Evolutionary conservation across 1,140 invertebrate genomes (phyloP), one percentile per base, ranked within the genome.

Genomic region (Eubasilissa regina): DNA sequence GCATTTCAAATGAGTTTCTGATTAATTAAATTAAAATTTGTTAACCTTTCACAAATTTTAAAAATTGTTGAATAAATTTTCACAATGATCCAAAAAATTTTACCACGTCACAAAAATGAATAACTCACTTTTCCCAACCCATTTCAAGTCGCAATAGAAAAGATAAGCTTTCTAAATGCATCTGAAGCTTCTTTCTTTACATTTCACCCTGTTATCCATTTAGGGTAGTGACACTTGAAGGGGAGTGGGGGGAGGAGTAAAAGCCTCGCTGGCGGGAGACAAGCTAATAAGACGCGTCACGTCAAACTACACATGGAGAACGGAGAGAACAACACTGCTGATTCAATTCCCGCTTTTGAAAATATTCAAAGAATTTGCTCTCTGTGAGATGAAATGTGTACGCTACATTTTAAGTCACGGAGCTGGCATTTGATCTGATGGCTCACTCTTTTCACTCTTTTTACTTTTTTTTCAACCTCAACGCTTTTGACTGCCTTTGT

Each of bases 241-340:
- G 60, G 25, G 58, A 12, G 21, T 10, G 58, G 58, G 1, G 25
- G 0, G 35, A 21, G 60, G 25, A 13, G 21, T 25, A 64, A 64
- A 64, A 64, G 60, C 60, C 35, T 64, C 13, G 19, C 60, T 64
- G 19, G 7, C 35, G 35, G 60, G 35, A 64, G 60, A 64, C 60
- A 64, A 64, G 60, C 60, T 64, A 64, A 64, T 64, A 64, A 64
- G 60, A 64, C 60, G 35, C 60, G 60, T 25, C 60, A 64, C 60
- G 60, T 64, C 60, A 64, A 64, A 64, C 60, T 25, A 64, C 60
- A 64, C 12, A 43, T 25, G 60, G 35, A 64, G 25, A 25, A 64
- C 35, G 60, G 60, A 64, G 35, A 7, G 25, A 35, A 64, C 60
- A 64, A n/a, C 60, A 64, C 13, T 64, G 60, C 35, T 64, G 60